phyloP scores from a whole-genome alignment of 2,888 invertebrate species.

The Deroplatys truncata region DNA sequence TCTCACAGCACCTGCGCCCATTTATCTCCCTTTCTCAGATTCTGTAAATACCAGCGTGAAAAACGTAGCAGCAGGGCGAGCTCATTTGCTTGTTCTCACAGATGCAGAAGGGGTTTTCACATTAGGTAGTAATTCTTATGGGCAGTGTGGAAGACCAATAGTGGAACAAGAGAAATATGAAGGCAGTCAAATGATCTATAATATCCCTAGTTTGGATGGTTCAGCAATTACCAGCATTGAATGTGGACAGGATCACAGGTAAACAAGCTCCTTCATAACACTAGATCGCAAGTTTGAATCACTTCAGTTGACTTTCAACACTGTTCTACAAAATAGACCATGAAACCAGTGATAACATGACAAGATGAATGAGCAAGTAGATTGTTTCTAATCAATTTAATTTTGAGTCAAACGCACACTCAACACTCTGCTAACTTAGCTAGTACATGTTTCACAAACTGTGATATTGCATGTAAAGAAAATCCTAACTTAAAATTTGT shows the following conservation, averaged over 20 bases:
- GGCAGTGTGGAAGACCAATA: slow-evolving; percentile 85
- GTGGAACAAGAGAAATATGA: slow-evolving; percentile 70
- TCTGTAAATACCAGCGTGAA: slow-evolving; percentile 51
- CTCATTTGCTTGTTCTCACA: slow-evolving; percentile 78
- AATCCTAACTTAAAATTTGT: too few relatives aligned
- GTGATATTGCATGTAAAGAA: too few relatives aligned
- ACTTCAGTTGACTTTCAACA: too few relatives aligned
- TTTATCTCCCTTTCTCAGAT: slow-evolving; percentile 62
- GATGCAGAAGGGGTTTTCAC: slow-evolving; percentile 75
- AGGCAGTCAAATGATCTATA: slow-evolving; percentile 61
- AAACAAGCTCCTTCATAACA: slow-evolving; percentile 28
- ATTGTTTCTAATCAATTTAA: too few relatives aligned
- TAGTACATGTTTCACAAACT: too few relatives aligned
- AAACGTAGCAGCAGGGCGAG: slow-evolving; percentile 75
- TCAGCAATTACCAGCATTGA: slow-evolving; percentile 61
- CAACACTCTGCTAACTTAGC: too few relatives aligned
- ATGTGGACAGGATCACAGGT: slow-evolving; percentile 92
- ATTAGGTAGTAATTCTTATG: slow-evolving; percentile 88
- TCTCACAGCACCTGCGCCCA: slow-evolving; percentile 66
- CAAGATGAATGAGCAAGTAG: too few relatives aligned
- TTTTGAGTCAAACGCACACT: too few relatives aligned
- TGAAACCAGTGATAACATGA: too few relatives aligned
- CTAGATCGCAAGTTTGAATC: too few relatives aligned
- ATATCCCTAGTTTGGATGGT: slow-evolving; percentile 59
- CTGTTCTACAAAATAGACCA: too few relatives aligned